Evolutionary conservation across 1,140 invertebrate species (phyloP).

Genomic region (Bombus breviceps): DNA sequence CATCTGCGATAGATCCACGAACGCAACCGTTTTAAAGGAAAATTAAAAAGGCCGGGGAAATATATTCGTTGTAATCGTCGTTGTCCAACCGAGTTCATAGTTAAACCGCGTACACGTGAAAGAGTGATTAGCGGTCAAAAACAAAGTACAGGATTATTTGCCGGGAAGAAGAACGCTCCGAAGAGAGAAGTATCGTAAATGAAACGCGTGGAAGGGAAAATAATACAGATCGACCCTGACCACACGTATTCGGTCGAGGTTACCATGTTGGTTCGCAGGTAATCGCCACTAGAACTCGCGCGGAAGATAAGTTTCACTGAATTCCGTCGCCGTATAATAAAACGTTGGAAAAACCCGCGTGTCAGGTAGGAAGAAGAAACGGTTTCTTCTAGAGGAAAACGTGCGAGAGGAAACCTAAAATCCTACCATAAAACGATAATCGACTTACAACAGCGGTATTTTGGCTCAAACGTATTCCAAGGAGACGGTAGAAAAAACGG

Average conservation of each 20-base stretch:
- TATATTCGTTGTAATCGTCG: too few species aligned
- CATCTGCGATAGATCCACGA: too few species aligned
- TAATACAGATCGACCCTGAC: not conserved
- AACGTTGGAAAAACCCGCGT: slow-evolving; percentile 8
- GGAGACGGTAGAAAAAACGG: too few species aligned
- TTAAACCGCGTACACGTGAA: not conserved
- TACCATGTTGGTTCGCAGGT: not conserved
- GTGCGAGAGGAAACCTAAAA: slow-evolving; percentile 36
- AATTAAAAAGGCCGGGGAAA: too few species aligned
- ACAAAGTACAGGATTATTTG: not conserved
- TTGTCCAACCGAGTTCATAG: too few species aligned
- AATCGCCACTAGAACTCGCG: slow-evolving; percentile 1
- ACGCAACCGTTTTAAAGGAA: too few species aligned
- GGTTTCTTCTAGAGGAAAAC: not conserved
- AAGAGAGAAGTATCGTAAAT: not conserved
- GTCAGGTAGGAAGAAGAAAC: slow-evolving; percentile 8
- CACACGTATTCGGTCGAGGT: not conserved
- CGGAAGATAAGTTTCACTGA: not conserved
- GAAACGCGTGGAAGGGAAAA: not conserved
- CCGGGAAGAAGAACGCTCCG: not conserved
- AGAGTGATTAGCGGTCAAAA: accelerated
- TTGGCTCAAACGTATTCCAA: not conserved
- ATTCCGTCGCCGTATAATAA: slow-evolving; percentile 5
- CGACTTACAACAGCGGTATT: slow-evolving; percentile 70
- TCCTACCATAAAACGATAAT: slow-evolving; percentile 74